Evolutionary conservation across 2,797 vertebrate genomes (phyloP).

Genomic region (Fratercula arctica): DNA sequence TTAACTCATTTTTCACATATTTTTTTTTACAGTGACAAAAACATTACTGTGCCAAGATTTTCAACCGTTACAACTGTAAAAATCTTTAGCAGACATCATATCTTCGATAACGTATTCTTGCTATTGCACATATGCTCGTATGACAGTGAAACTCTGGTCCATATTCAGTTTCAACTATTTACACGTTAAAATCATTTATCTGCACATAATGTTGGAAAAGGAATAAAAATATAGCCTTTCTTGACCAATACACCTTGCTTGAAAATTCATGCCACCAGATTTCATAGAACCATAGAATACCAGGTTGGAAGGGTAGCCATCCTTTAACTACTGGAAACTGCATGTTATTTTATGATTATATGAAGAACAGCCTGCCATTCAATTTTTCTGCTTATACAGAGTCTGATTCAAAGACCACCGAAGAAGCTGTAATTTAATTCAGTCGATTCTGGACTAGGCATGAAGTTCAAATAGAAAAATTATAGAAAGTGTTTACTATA

Average conservation of each 20-base stretch:
- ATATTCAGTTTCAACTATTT: constrained; percentile 22
- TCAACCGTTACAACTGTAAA: neutral
- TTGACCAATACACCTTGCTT: neutral
- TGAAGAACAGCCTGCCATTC: neutral
- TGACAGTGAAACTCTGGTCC: constrained; percentile 3
- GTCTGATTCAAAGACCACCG: neutral
- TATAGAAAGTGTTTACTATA: neutral
- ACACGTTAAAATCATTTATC: constrained; percentile 35
- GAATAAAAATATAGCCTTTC: constrained; percentile 24
- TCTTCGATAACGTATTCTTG: neutral
- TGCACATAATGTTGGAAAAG: constrained; percentile 19
- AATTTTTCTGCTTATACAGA: neutral
- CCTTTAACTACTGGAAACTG: neutral
- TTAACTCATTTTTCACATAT: constrained; percentile 19
- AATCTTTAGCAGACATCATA: neutral
- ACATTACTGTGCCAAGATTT: constrained; percentile 25
- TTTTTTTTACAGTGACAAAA: constrained; percentile 35
- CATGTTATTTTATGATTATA: neutral
- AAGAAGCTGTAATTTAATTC: neutral
- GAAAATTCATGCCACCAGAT: neutral
- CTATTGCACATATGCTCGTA: constrained; percentile 38
- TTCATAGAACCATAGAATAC: neutral
- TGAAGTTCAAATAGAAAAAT: neutral
- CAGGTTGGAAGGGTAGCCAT: neutral
- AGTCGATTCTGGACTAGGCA: neutral